phyloP scores from a whole-genome alignment of 2,113 vertebrate genomes.

The Cyanoderma ruficeps region DNA sequence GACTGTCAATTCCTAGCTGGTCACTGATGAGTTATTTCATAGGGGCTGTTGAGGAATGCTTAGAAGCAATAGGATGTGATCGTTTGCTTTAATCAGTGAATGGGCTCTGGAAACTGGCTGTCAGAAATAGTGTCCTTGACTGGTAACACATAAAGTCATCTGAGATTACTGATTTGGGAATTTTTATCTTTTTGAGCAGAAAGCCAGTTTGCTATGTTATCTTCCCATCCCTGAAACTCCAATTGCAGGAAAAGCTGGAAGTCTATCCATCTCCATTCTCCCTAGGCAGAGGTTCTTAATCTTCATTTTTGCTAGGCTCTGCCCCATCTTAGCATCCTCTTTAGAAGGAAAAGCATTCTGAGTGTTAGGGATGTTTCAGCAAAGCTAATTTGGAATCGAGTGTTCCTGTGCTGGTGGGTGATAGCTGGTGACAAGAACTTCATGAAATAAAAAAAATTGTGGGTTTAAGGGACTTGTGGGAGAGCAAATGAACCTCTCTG shows the following conservation, averaged over 20 bases:
- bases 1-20: fast-evolving
- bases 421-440: neutral
- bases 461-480: neutral
- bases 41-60: neutral
- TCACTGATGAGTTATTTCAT: neutral
- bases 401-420: neutral
- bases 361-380: neutral
- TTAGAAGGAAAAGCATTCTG: neutral
- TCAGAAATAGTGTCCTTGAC: neutral
- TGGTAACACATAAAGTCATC: neutral
- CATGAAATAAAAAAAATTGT: neutral
- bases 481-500: neutral
- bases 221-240: neutral
- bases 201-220: neutral
- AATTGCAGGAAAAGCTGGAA: neutral
- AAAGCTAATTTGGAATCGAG: neutral
- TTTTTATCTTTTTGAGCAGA: neutral
- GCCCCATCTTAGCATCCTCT: neutral
- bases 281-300: neutral
- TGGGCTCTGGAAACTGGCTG: neutral
- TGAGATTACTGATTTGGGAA: neutral
- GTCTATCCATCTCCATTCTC: fast-evolving
- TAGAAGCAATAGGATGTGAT: neutral
- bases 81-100: neutral
- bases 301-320: neutral